Percentiles rank a stretch among this genome's conserved stretches.
Conservation (phyloP, 2,888 invertebrate species). For the Ormyrus labotus region DNA sequence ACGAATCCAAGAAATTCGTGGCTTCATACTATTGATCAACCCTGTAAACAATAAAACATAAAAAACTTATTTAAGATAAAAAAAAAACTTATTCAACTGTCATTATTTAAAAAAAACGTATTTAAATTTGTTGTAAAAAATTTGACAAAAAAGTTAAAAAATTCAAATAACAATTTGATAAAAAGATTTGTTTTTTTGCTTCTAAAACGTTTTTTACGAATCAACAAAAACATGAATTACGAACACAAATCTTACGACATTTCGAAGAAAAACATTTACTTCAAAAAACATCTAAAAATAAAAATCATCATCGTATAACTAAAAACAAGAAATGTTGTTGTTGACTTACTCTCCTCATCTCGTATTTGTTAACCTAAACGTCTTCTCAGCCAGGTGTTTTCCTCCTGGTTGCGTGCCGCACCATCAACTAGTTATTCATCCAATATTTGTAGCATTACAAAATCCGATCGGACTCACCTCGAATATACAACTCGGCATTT, state of each 20-base stretch:
- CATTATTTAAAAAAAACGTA: neutral
- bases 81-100: too few species aligned
- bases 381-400: neutral
- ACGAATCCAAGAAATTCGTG: conserved; percentile 62
- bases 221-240: neutral
- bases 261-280: too few species aligned
- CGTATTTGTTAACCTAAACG: conserved; percentile 47
- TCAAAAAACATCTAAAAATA: neutral
- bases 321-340: neutral
- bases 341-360: conserved; percentile 40
- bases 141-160: neutral
- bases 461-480: conserved; percentile 12
- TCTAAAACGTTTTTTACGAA: neutral
- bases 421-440: neutral
- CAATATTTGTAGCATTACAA: conserved; percentile 17
- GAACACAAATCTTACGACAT: neutral
- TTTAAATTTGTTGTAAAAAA: too few species aligned
- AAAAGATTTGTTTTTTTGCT: neutral
- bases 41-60: conserved; percentile 30
- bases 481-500: conserved; percentile 7
- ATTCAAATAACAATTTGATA: neutral
- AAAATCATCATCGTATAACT: conserved; percentile 1
- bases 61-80: too few species aligned
- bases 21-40: conserved; percentile 65
- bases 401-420: neutral